These are phyloP conservation scores for Calephelis perditalis DNA, from an alignment of 2,888 invertebrate genomes.

Conservation along the genomic window DNA sequence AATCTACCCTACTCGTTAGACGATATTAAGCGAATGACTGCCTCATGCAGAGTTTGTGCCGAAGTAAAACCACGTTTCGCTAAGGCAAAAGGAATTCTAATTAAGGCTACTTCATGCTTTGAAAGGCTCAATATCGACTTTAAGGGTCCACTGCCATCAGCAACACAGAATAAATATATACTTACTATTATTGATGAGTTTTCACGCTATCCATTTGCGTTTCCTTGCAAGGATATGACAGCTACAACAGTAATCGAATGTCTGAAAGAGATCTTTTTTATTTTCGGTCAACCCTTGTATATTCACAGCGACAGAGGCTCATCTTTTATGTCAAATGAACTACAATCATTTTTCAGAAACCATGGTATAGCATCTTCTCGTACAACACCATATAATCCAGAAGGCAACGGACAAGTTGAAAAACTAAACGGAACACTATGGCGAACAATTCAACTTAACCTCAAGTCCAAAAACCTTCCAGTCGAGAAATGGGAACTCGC, in stretches of 20 bases:
- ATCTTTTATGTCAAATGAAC: constrained; percentile 7
- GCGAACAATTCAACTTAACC: not conserved
- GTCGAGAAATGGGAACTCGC: too few relatives aligned
- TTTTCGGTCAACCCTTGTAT: too few relatives aligned
- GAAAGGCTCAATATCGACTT: constrained; percentile 26
- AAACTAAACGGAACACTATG: constrained; percentile 9
- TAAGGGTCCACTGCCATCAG: not conserved
- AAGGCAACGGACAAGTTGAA: constrained; percentile 11
- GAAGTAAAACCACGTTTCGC: too few relatives aligned
- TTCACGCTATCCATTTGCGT: constrained; percentile 20
- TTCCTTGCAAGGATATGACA: constrained; percentile 18
- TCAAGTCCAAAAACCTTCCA: too few relatives aligned
- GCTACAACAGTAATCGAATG: constrained; percentile 18
- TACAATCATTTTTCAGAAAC: constrained; percentile 6
- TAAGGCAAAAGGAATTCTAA: constrained; percentile 7
- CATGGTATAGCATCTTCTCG: not conserved
- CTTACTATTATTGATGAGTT: constrained; percentile 23
- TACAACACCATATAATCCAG: constrained; percentile 7
- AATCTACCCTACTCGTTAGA: constrained; percentile 23
- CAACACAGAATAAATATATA: constrained; percentile 21
- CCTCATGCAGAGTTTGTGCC: too few relatives aligned
- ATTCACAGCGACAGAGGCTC: constrained; percentile 6
- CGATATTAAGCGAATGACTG: constrained; percentile 18
- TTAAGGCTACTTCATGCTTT: constrained; percentile 24
- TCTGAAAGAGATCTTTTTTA: not conserved